phyloP scores from a whole-genome alignment of 2,888 invertebrate species.

The Craniophora ligustri region DNA sequence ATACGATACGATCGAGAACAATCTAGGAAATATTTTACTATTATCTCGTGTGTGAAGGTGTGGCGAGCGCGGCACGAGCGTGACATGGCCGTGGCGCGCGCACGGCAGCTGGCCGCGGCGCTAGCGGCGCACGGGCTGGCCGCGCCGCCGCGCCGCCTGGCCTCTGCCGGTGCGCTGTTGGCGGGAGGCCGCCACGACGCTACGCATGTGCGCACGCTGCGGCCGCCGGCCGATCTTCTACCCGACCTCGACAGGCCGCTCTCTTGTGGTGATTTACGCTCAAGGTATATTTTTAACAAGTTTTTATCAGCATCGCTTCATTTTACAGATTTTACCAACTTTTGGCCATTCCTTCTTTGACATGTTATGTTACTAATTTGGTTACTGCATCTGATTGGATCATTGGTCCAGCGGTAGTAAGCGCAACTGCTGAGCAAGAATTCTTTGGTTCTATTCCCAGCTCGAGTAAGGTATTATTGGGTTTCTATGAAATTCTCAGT shows the following conservation, averaged over 20 bases:
- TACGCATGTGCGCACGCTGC: slow-evolving; percentile 83
- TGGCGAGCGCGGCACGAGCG: slow-evolving; percentile 98
- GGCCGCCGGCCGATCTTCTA: slow-evolving; percentile 78
- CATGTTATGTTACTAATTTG: too few species aligned
- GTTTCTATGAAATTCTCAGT: too few species aligned
- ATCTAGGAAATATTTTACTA: too few species aligned
- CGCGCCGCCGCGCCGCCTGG: slow-evolving; percentile 91
- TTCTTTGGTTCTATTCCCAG: too few species aligned
- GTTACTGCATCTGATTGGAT: too few species aligned
- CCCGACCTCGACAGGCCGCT: slow-evolving; percentile 85
- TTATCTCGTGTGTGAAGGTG: slow-evolving; percentile 90
- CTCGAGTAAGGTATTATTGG: too few species aligned
- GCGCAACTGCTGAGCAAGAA: too few species aligned
- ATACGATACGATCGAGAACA: too few species aligned
- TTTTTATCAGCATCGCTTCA: not conserved
- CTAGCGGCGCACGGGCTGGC: slow-evolving; percentile 95
- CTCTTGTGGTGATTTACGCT: slow-evolving; percentile 83
- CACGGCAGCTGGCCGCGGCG: slow-evolving; percentile 95
- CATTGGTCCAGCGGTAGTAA: too few species aligned
- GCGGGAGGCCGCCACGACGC: slow-evolving; percentile 87
- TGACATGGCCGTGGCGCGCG: slow-evolving; percentile 94
- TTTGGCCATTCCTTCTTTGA: too few species aligned
- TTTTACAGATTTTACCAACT: too few species aligned
- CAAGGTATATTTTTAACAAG: slow-evolving; percentile 63
- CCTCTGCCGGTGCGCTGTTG: slow-evolving; percentile 90